phyloP scores from a whole-genome alignment of 2,113 vertebrate species.

The Cheirogaleus medius region DNA sequence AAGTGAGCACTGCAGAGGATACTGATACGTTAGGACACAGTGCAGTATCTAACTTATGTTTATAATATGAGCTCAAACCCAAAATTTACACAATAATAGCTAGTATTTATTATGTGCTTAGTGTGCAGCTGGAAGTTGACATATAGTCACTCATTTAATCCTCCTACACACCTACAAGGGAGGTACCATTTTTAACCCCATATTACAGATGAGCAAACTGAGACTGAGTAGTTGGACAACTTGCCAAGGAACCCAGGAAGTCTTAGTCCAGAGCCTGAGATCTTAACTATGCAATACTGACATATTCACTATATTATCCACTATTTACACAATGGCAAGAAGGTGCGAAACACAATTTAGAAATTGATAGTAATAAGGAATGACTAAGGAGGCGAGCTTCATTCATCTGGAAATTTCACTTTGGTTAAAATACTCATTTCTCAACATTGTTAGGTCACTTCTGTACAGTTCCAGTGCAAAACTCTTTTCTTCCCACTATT shows the following conservation, averaged over 20 bases:
- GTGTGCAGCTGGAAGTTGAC: not conserved
- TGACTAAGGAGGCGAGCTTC: not conserved
- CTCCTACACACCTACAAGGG: not conserved
- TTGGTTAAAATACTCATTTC: not conserved
- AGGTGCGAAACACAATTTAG: not conserved
- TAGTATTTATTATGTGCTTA: not conserved
- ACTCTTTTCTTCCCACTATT: not conserved
- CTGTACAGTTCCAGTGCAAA: not conserved
- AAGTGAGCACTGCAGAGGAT: not conserved
- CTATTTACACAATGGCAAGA: not conserved
- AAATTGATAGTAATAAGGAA: not conserved
- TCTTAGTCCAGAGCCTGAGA: not conserved
- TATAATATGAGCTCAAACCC: not conserved
- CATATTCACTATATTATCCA: not conserved
- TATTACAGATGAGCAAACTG: not conserved
- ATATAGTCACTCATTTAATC: not conserved
- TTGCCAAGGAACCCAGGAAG: not conserved
- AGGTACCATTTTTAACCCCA: not conserved
- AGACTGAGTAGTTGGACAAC: not conserved
- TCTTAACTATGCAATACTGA: not conserved
- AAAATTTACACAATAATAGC: not conserved
- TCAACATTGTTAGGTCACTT: not conserved
- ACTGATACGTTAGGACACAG: fast-evolving
- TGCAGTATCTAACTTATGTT: not conserved
- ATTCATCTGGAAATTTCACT: not conserved